Conservation (phyloP, 1,140 invertebrate genomes). For the Bilobella aurantiaca region DNA sequence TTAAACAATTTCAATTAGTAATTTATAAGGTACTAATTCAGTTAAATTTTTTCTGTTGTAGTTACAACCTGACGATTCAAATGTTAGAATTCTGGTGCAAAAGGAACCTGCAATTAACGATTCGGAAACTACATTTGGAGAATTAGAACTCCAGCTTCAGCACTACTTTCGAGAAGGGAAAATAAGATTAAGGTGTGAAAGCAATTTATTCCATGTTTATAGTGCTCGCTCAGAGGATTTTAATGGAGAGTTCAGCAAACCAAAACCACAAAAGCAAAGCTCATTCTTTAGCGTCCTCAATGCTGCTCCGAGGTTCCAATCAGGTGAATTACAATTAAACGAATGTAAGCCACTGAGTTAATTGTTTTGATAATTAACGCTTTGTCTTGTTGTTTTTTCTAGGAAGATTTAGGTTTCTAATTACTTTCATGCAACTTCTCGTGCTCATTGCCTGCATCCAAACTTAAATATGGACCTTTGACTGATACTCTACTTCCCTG, state of each 20-base stretch:
- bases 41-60: too few species aligned
- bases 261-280: neutral
- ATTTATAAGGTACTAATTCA: too few species aligned
- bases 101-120: neutral
- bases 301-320: neutral
- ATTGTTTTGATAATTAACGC: too few species aligned
- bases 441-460: too few species aligned
- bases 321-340: neutral
- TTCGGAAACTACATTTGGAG: neutral
- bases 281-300: neutral
- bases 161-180: slow-evolving; percentile 11
- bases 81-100: neutral
- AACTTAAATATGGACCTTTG: too few species aligned
- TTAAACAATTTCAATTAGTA: too few species aligned
- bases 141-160: neutral
- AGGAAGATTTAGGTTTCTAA: too few species aligned
- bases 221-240: neutral
- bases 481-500: too few species aligned
- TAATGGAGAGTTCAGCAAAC: neutral
- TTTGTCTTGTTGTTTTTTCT: too few species aligned
- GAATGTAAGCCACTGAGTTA: too few species aligned
- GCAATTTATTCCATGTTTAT: neutral
- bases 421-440: too few species aligned
- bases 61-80: neutral
- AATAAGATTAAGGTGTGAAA: slow-evolving; percentile 10